Evolutionary conservation across 2,888 invertebrate species (phyloP), one percentile per base, ranked within the genome.

Genomic region (Seira ritae): DNA sequence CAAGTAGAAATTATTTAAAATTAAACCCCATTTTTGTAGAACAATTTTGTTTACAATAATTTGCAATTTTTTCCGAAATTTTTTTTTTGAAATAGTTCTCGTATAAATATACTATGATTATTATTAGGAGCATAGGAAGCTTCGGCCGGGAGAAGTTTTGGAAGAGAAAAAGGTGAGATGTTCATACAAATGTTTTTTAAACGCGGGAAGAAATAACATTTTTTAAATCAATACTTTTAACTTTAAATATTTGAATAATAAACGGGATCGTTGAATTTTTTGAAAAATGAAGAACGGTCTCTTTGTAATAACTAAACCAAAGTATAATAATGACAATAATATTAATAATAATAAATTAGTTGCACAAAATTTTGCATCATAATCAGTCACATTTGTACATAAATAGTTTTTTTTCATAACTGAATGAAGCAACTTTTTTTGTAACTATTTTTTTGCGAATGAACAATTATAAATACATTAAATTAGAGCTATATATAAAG

Each of bases 91-190:
- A 68, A 74, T 82, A 77, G 77, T 77, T 79, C 73, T 71, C 73
- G 65, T 73, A 67, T 88, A 71, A 80, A 80, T 73, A 80, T 75
- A 80, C 74, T 75, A 69, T 86, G 75, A 87, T 87, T 87, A 86
- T 88, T 90, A 92, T 91, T 94, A 94, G 96, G 95, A 95, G 93
- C 94, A 95, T 94, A 95, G 94, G 92, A 96, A 96, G 94, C 95
- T 97, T 92, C 96, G 97, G 90, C 97, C 97, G 90, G 97, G 97
- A 92, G 97, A 97, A 94, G 95, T 97, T 92, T 92, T 96, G 93
- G 96, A 96, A 93, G 97, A 97, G 92, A 96, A 95, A 94, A 96
- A 96, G 97, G 97, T 97, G 95, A 96, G 91, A 84, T 68, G 31
- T 24, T 12, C 15, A 22, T 31, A 8, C 1, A 69, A 69, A 69